phyloP scores from a whole-genome alignment of 2,888 invertebrate species.

The Gastrophysa polygoni region DNA sequence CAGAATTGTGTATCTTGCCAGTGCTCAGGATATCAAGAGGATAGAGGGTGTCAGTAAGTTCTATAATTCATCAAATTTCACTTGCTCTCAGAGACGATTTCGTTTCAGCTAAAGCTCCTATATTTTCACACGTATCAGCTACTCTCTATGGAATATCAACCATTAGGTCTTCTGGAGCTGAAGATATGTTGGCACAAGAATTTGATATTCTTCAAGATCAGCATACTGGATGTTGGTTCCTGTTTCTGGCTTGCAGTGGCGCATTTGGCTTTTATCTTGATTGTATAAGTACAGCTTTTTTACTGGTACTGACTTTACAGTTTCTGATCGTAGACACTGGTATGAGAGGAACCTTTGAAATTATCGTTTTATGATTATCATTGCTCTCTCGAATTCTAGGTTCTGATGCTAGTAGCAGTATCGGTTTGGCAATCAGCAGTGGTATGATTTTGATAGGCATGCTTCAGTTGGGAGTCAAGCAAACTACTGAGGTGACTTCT shows the following conservation, averaged over 20 bases:
- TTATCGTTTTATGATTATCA: not conserved
- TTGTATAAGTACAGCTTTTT: slow-evolving; percentile 66
- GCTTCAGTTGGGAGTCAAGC: slow-evolving; percentile 81
- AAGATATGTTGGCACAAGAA: slow-evolving; percentile 73
- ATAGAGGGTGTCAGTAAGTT: slow-evolving; percentile 61
- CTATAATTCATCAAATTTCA: not conserved
- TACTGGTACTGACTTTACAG: slow-evolving; percentile 67
- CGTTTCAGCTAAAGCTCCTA: slow-evolving; percentile 77
- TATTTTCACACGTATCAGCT: slow-evolving; percentile 89
- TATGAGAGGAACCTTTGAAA: slow-evolving; percentile 42
- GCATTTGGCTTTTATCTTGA: slow-evolving; percentile 68
- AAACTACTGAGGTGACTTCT: slow-evolving; percentile 77
- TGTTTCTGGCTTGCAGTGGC: slow-evolving; percentile 65
- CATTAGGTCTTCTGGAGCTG: slow-evolving; percentile 78
- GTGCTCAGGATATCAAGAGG: slow-evolving; percentile 75
- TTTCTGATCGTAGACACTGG: slow-evolving; percentile 65
- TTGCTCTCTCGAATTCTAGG: slow-evolving; percentile 11
- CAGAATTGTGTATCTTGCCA: slow-evolving; percentile 69
- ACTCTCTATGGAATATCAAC: slow-evolving; percentile 85
- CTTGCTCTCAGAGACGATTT: not conserved
- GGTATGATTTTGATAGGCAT: slow-evolving; percentile 61
- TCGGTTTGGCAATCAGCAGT: slow-evolving; percentile 46
- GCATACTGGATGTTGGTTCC: slow-evolving; percentile 68
- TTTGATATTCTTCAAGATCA: slow-evolving; percentile 75
- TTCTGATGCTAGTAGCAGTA: slow-evolving; percentile 40